Evolutionary conservation across 1,140 invertebrate genomes (phyloP).

Genomic region (Globodera rostochiensis): DNA sequence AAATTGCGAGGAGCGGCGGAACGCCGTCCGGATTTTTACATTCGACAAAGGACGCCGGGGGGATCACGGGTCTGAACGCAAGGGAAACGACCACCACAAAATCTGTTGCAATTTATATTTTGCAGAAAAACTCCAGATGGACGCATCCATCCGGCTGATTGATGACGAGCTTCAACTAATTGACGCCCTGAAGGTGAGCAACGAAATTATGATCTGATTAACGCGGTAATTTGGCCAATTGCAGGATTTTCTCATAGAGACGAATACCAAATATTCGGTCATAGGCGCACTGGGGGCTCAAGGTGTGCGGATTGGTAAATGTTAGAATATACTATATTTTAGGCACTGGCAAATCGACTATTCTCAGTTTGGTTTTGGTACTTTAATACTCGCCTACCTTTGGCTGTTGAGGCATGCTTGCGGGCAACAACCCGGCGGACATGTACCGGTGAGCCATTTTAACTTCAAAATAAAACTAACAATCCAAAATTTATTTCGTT

Average conservation of each 20-base stretch:
- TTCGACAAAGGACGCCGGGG: not conserved
- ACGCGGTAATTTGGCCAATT: not conserved
- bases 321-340: not conserved
- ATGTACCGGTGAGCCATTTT: conserved; percentile 51
- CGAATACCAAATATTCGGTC: conserved; percentile 52
- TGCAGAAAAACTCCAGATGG: not conserved
- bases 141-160: conserved; percentile 29
- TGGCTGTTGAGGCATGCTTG: conserved; percentile 46
- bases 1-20: not conserved
- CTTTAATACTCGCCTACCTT: not conserved
- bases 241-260: conserved; percentile 67
- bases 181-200: conserved; percentile 41
- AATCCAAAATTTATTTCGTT: conserved; percentile 21
- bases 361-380: conserved; percentile 37
- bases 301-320: not conserved
- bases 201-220: not conserved
- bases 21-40: not conserved
- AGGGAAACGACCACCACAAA: not conserved
- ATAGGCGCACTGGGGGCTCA: conserved; percentile 56
- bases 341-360: conserved; percentile 56
- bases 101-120: not conserved
- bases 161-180: conserved; percentile 44
- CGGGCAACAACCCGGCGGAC: conserved; percentile 58
- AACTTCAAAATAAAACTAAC: not conserved
- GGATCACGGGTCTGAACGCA: not conserved